Conservation (phyloP, 2,113 vertebrate species). For the Benitochromis conjunctus region DNA sequence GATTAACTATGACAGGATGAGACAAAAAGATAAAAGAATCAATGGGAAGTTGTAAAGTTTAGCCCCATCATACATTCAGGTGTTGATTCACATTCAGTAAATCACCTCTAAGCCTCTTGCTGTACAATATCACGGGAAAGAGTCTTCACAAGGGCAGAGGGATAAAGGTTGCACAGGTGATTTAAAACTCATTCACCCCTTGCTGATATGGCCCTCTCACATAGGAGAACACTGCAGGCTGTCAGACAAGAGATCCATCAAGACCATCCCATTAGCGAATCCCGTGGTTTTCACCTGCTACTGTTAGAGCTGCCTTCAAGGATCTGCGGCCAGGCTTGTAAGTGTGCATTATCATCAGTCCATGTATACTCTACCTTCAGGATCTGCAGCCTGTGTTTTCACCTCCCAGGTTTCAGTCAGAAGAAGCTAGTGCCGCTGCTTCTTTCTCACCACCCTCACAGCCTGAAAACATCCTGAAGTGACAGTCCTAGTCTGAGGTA, state of each 20-base stretch:
- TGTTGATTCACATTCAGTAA: neutral
- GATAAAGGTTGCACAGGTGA: slow-evolving; percentile 21
- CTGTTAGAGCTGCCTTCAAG: neutral
- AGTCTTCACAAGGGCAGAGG: neutral
- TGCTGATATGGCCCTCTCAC: slow-evolving; percentile 31
- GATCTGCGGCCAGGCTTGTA: neutral
- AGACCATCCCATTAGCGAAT: slow-evolving; percentile 44
- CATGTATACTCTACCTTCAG: neutral
- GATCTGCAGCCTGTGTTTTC: neutral
- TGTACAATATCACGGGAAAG: neutral
- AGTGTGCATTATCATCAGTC: neutral
- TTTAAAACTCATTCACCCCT: slow-evolving; percentile 54
- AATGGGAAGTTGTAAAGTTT: neutral
- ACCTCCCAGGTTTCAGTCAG: neutral
- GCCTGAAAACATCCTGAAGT: neutral
- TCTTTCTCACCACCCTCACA: neutral
- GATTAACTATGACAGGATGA: neutral
- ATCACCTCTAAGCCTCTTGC: neutral
- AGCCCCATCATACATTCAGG: neutral
- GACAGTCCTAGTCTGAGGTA: neutral
- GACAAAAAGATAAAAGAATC: neutral
- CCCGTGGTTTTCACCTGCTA: slow-evolving; percentile 60
- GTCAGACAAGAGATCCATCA: slow-evolving; percentile 52
- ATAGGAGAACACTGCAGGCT: slow-evolving; percentile 21
- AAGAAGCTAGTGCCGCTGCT: neutral